Base-by-base conservation (phyloP, 2,888 invertebrate species). In the Actias luna region DNA sequence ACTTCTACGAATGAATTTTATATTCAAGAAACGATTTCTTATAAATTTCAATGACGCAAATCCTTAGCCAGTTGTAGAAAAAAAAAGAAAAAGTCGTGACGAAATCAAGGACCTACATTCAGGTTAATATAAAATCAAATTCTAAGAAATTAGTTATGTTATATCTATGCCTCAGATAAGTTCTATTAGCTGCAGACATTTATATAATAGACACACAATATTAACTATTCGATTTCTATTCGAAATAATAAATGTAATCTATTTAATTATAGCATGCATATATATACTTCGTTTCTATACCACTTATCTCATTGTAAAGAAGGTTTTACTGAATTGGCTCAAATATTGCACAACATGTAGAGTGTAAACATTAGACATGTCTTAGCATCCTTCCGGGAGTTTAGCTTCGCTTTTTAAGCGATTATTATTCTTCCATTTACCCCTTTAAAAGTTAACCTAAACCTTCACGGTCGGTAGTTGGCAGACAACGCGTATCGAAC, bases 381-480 rank as follows among this genome's bases (percentile, higher is more conserved):
- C 33, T 33, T 33, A 8, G 8, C 5, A 33, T 33, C 5, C 5
- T 7, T 7, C 5, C 33, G 5, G 8, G 5, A 33, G 8, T 42
- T 46, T 18, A 8, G 46, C 8, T 18, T 4, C 7, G 8, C 18
- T 12, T 18, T 22, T 50, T 50, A 50, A 50, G 5, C 4, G 3
- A 25, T 25, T 0, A 12, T 50, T 25, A 25, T 25, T 12, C 46
- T 50, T 50, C 46, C 46, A n/a, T 50, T 50, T 10, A 50, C 25
- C 14, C 46, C 31, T 39, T 27, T 58, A 29, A 61, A 61, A 29
- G 27, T 46, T 59, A 83, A 83, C 82, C 81, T 83, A 84, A 85
- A 79, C 87, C 89, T 88, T 88, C 87, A 85, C 79, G 83, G 80
- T 78, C 75, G 76, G 72, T 78, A 79, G 76, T 50, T 81, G 76